Evolutionary conservation across 1,140 invertebrate genomes (phyloP), one percentile per base, ranked within the genome.

Genomic region (Cydia fagiglandana): DNA sequence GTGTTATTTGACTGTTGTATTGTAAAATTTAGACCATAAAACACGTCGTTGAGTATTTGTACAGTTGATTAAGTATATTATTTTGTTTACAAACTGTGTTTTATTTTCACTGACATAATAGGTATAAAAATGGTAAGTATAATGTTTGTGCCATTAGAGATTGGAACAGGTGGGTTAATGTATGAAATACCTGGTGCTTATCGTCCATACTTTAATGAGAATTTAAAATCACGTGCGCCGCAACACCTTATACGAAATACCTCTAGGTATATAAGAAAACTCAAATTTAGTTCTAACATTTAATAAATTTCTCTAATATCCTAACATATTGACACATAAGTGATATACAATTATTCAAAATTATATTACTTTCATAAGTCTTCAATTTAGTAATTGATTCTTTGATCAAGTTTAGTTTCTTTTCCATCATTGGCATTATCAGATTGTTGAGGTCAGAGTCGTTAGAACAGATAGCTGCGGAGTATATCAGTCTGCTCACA

Each of bases 291-390:
- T 13, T 80, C 84, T 89, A 92, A 89, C 84, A 89, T 88, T 90
- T 91, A 87, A 88, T 91, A 88, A 90, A 91, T 61, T 92, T 91
- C 64, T 92, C 88, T 85, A 92, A 88, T 84, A 91, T 91, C 66
- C 75, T 83, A 81, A 88, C 84, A 89, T 90, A 88, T 75, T 90
- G 88, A 87, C 77, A 83, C 89, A 91, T 88, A 45, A 92, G 86
- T 68, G 83, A 80, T 83, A 88, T 78, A 89, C 89, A 92, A 76
- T 91, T 92, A 83, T 86, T 85, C 79, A 90, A 85, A 83, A 86
- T 86, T 79, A 83, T 76, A 88, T 81, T 85, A 80, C 78, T 81
- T 79, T 80, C 61, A 64, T 82, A 85, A 79, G 74, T 82, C 41
- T 82, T 78, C 83, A 93, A 81, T 85, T 85, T 87, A 75, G 78